phyloP scores from a whole-genome alignment of 2,113 vertebrate species.

The Phylloscopus whistleri region DNA sequence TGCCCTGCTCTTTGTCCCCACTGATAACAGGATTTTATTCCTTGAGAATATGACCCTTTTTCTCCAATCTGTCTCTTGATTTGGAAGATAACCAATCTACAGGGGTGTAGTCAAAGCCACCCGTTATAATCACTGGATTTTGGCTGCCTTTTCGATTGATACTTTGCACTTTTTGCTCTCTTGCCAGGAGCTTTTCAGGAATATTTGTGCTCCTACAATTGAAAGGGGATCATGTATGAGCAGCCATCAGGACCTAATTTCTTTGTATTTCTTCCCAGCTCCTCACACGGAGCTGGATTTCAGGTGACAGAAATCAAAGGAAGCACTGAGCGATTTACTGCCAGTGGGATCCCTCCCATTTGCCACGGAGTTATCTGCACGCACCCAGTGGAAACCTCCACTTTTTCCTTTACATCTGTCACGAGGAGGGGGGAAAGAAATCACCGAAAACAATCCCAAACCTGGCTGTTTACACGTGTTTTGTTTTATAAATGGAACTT shows the following conservation, averaged over 20 bases:
- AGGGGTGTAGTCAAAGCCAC: neutral
- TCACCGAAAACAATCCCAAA: conserved; percentile 37
- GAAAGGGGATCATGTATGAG: neutral
- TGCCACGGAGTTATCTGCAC: neutral
- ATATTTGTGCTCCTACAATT: neutral
- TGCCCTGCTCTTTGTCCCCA: neutral
- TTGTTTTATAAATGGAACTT: conserved; percentile 57
- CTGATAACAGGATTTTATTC: neutral
- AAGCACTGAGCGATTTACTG: neutral
- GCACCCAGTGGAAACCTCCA: conserved; percentile 35
- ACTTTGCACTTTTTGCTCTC: neutral
- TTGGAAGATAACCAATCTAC: neutral
- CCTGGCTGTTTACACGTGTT: conserved; percentile 56
- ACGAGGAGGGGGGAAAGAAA: conserved; percentile 30
- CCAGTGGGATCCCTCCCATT: neutral
- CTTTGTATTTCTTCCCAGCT: neutral
- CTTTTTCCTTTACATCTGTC: conserved; percentile 61
- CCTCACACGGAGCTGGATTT: neutral
- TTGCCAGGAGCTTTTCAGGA: neutral
- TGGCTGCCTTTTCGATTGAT: neutral
- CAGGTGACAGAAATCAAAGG: neutral
- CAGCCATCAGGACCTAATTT: fast-evolving
- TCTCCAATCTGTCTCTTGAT: neutral
- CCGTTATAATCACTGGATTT: neutral
- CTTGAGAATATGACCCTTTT: neutral